Conservation (phyloP, 2,797 vertebrate genomes). For the Champsocephalus gunnari region DNA sequence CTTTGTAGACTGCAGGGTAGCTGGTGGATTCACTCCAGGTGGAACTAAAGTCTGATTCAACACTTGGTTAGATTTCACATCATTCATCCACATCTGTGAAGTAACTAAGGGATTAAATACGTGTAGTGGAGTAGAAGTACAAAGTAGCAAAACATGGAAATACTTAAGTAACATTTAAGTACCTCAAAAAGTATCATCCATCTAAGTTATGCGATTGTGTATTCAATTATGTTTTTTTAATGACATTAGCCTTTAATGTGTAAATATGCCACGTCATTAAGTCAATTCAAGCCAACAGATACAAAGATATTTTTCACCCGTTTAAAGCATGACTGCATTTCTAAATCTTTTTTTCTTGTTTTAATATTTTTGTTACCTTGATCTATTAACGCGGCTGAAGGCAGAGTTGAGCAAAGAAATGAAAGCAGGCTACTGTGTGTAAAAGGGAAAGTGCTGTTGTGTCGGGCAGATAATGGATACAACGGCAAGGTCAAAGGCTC, state of each 20-base stretch:
- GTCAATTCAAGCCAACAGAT: background rate
- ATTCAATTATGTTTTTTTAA: background rate
- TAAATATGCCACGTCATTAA: background rate
- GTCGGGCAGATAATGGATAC: conserved; percentile 26
- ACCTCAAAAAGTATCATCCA: too few species aligned
- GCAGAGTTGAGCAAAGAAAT: background rate
- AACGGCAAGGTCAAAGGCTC: conserved; percentile 47
- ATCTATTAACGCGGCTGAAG: background rate
- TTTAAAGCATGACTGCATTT: background rate
- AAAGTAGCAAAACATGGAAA: too few species aligned
- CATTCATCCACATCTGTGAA: too few species aligned
- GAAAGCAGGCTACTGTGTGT: conserved; percentile 22
- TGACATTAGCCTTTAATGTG: background rate
- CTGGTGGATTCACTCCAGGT: too few species aligned
- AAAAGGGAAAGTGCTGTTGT: conserved; percentile 37
- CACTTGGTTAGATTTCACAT: too few species aligned
- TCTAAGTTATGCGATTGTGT: too few species aligned
- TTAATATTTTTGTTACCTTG: background rate
- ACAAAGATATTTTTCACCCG: background rate
- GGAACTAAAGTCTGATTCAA: too few species aligned
- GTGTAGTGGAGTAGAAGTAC: too few species aligned
- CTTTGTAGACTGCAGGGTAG: too few species aligned
- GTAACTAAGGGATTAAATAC: too few species aligned
- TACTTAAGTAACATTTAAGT: too few species aligned
- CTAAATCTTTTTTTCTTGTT: too few species aligned